Evolutionary conservation across 2,113 vertebrate genomes (phyloP).

Genomic region (Bambusicola thoracicus): DNA sequence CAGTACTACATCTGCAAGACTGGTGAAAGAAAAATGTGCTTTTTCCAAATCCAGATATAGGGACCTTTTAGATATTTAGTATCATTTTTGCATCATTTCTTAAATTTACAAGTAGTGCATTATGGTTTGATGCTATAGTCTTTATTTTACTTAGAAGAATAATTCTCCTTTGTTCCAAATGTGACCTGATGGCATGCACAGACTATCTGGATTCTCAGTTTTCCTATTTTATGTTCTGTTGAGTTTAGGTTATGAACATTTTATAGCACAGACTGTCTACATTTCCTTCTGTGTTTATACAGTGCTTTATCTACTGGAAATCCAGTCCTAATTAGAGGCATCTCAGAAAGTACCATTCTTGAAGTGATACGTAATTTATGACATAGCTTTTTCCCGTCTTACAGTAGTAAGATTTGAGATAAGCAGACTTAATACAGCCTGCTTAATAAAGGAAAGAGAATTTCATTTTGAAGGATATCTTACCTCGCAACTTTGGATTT

Average conservation of each 20-base stretch:
- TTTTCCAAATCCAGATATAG: background rate
- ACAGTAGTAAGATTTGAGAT: conserved; percentile 2
- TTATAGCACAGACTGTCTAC: background rate
- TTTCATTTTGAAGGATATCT: background rate
- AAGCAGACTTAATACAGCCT: conserved; percentile 48
- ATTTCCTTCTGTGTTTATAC: conserved; percentile 1
- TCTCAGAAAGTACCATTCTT: background rate
- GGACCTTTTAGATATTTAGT: background rate
- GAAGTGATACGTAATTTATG: conserved; percentile 7
- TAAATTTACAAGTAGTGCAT: background rate
- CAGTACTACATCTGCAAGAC: background rate
- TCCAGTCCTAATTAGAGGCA: background rate
- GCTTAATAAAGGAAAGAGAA: conserved; percentile 5
- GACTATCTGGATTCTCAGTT: background rate
- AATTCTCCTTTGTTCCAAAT: background rate
- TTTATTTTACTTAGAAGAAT: background rate
- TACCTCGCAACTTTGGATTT: background rate
- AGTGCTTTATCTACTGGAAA: background rate
- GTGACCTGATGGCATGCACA: background rate
- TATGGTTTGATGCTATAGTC: background rate
- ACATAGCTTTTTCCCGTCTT: background rate
- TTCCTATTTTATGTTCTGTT: background rate
- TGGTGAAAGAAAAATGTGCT: background rate
- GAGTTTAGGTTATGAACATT: background rate
- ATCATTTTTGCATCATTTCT: background rate